Conservation (phyloP, 2,797 vertebrate genomes). For the Thalassophryne amazonica region DNA sequence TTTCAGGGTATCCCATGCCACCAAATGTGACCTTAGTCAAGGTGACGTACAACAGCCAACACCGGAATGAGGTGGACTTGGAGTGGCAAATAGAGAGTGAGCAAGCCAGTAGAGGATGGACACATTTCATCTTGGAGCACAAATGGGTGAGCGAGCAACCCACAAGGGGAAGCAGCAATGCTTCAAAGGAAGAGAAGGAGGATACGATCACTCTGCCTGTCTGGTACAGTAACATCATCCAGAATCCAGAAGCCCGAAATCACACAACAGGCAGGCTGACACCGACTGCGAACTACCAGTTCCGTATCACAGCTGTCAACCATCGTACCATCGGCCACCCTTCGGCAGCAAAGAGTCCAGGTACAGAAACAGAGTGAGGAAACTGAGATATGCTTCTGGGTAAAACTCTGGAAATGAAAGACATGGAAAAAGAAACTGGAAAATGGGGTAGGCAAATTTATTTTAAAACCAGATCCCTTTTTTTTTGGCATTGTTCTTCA, state of each 20-base stretch:
- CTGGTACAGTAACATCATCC: conserved; percentile 79
- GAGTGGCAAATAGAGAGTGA: conserved; percentile 77
- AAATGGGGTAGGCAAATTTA: not conserved
- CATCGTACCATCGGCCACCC: conserved; percentile 85
- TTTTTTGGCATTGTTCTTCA: too few species aligned
- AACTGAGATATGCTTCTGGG: not conserved
- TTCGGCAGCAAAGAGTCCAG: conserved; percentile 88
- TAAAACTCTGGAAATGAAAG: too few species aligned
- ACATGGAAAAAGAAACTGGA: not conserved
- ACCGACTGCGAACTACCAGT: conserved; percentile 79
- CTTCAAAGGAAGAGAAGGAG: conserved; percentile 6
- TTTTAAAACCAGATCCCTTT: too few species aligned
- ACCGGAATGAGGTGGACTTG: conserved; percentile 84
- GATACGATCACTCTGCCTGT: conserved; percentile 12
- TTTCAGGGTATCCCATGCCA: conserved; percentile 83
- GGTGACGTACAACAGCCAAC: conserved; percentile 77
- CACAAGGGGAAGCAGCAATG: conserved; percentile 20
- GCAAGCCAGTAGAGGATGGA: conserved; percentile 77
- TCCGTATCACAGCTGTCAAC: conserved; percentile 86
- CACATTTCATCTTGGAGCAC: conserved; percentile 85
- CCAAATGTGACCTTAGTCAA: conserved; percentile 87
- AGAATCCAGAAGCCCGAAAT: conserved; percentile 76
- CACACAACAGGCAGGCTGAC: conserved; percentile 79
- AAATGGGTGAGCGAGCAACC: conserved; percentile 45
- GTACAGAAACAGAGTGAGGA: conserved; percentile 60